Evolutionary conservation across 30 jellyfish, hydroid and myxozoan genomes (phyloP), one percentile per base, ranked within the genome.

Genomic region (Aurelia coerulea): DNA sequence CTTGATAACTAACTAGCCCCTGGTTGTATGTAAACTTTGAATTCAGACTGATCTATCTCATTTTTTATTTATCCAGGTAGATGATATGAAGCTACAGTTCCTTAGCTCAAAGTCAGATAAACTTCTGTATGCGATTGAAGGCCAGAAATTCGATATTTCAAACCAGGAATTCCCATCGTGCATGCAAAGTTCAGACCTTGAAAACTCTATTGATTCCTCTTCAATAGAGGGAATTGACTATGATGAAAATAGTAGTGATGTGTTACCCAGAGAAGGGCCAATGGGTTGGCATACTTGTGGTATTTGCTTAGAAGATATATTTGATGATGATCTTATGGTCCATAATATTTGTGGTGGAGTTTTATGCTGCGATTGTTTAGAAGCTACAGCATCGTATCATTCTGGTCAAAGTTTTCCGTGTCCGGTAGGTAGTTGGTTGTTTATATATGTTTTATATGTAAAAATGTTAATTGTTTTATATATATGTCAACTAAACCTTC

Each of bases 241-340:
- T 5, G 65, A 35, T 12, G 64, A 51, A 31, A 71, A 29, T 12
- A 39, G 67, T 67, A 67, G n/a, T 67, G 66, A 50, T 35, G 83
- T 58, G 33, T 34, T 63, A 33, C 78, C 79, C 7, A 74, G 63
- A 16, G 85, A 78, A 39, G 85, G 81, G 31, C 82, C 88, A 54
- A 75, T 53, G 81, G 95, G 97, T 5, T 94, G 98, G 98, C 98
- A 89, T 59, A 70, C 94, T 9, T 94, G 98, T 60, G 88, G 92
- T 7, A 88, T 94, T 73, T 94, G 98, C 83, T 82, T 94, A 31
- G 98, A 94, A 66, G 98, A 94, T 35, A 90, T 78, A 29, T 94
- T 94, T 76, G 98, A 94, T 84, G 97, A 89, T 11, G 91, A 94
- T 29, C 71, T 94, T 13, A 70, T 52, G 80, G 63, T 94, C 13